These are phyloP conservation scores for Latrodectus geometricus DNA, from an alignment of 1,140 invertebrate species.

Conservation along the genomic window DNA sequence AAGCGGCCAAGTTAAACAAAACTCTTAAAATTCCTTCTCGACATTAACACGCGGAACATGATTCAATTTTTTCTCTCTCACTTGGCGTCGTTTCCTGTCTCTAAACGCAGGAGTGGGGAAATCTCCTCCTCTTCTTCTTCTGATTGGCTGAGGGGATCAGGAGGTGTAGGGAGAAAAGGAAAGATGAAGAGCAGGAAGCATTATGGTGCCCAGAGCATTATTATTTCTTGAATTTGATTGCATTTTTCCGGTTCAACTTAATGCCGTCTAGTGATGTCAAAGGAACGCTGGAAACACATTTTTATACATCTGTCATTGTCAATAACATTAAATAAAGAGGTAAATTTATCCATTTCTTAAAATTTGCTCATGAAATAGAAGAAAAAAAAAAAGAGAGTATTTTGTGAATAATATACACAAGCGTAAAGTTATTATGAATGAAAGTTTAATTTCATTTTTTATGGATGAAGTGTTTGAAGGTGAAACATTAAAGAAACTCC, in stretches of 20 bases:
- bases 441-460: too few species aligned
- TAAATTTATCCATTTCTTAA: too few species aligned
- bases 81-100: background rate
- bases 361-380: too few species aligned
- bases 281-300: too few species aligned
- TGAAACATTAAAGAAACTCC: too few species aligned
- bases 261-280: background rate
- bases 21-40: background rate
- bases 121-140: background rate
- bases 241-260: background rate
- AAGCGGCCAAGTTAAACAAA: background rate
- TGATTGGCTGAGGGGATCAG: background rate
- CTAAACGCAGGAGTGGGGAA: background rate
- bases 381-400: too few species aligned
- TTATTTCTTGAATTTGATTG: background rate
- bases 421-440: too few species aligned
- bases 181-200: background rate
- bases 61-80: background rate
- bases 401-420: too few species aligned
- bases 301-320: too few species aligned
- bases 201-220: background rate
- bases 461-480: too few species aligned
- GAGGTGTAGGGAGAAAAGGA: background rate
- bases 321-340: too few species aligned
- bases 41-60: background rate